Conservation (phyloP, 37 sponge, comb jelly and placozoan species). For the Chondrilla cf. caribensis region DNA sequence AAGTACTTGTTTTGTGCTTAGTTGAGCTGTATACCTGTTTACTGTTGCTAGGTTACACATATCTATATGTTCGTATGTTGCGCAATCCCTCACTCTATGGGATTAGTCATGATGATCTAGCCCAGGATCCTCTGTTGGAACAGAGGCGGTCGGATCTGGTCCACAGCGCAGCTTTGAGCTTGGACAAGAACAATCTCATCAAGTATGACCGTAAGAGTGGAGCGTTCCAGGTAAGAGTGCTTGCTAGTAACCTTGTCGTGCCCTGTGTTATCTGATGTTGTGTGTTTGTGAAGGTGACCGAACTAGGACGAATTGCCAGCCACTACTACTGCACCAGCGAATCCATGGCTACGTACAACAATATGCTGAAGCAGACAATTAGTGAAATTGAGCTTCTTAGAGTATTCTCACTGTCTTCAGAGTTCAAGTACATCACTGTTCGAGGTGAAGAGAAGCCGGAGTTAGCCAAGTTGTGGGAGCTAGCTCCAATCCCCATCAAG, state of each 20-base stretch:
- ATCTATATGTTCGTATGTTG: conserved; percentile 93
- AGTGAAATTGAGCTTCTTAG: conserved; percentile 97
- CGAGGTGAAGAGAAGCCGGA: conserved; percentile 99
- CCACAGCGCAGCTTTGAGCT: conserved; percentile 87
- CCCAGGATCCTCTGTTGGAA: conserved; percentile 82
- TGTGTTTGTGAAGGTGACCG: conserved; percentile 75
- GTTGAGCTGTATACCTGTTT: too few relatives aligned
- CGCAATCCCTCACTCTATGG: conserved; percentile 91
- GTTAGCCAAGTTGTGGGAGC: conserved; percentile 84
- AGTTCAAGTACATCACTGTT: conserved; percentile 95
- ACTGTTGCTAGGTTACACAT: conserved; percentile 78
- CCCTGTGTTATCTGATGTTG: neutral
- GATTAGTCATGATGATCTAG: conserved; percentile 63
- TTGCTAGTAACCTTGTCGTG: neutral
- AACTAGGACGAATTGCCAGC: conserved; percentile 96
- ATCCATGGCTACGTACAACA: conserved; percentile 93
- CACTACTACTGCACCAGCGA: conserved; percentile 94
- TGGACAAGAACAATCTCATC: conserved; percentile 90
- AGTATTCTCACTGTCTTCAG: conserved; percentile 95
- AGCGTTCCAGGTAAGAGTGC: conserved; percentile 72
- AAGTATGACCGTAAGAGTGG: conserved; percentile 95
- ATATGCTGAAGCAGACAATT: conserved; percentile 89
- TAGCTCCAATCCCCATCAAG: conserved; percentile 97
- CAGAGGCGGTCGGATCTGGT: conserved; percentile 90
- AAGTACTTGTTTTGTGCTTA: neutral